Base-by-base conservation (phyloP, 1,140 invertebrate species). In the Zaprionus taronus region DNA sequence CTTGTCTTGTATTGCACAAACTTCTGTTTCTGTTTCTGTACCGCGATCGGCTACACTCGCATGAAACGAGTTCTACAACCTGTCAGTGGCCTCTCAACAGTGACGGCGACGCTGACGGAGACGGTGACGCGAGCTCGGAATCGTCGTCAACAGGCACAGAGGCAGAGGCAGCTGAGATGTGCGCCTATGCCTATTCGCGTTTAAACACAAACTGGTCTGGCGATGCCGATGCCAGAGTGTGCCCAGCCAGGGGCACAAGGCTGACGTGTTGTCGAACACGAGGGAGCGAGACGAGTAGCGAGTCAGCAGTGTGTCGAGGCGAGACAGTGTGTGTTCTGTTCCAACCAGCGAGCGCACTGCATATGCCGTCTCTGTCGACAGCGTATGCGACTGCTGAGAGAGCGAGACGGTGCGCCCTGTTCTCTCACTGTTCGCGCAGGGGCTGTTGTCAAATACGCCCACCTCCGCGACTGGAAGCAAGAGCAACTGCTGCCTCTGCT, bases 161-260 rank as follows among this genome's bases (percentile, higher is more conserved):
- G 31, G 31, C 47, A 49, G 15, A 17, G 17, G 11, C 47, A 56
- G 62, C 80, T 56, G 72, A 75, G 89, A 91, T 81, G 78, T 76
- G 82, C 78, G 86, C 83, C 78, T 85, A 80, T 68, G 86, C 86
- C 78, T 83, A 89, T 68, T 83, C 91, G 83, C 91, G 91, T 92
- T 92, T 83, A 65, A 90, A 79, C 77, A 83, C 81, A 89, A 89
- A 92, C 86, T 92, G 84, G 80, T 81, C 71, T 80, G 51, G 2
- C 61, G 57, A 53, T 70, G 78, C 62, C 71, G 62, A 31, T 24
- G 26, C 60, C 73, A 55, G 62, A n/a, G 28, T 55, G 41, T 38
- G n/a, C 6, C 63, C 34, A 15, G 6, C 34, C 44, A 47, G 55
- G 22, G 36, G 44, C 64, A 41, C 63, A 28, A 65, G 36, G 34